Evolutionary conservation across 1,140 invertebrate species (phyloP).

Genomic region (Formica exsecta): DNA sequence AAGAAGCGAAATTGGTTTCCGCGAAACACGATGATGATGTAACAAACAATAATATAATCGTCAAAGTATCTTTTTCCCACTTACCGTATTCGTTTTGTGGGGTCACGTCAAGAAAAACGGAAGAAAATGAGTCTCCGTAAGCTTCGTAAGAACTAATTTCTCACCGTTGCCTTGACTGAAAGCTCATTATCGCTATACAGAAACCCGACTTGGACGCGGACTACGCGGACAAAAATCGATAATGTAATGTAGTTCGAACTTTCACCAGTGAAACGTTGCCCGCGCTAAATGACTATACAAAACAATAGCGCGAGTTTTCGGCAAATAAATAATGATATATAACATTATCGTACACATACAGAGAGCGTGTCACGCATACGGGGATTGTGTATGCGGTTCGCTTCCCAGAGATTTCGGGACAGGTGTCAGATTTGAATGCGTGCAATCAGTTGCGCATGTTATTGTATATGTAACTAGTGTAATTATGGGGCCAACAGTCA

Average conservation of each 20-base stretch:
- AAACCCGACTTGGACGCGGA: background rate
- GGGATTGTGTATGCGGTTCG: background rate
- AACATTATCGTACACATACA: too few relatives aligned
- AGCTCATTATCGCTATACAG: slow-evolving; percentile 25
- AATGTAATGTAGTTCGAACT: too few relatives aligned
- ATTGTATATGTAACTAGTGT: slow-evolving; percentile 26
- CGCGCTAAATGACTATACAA: too few relatives aligned
- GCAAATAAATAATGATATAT: slow-evolving; percentile 1
- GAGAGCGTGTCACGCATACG: background rate
- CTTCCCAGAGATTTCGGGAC: background rate
- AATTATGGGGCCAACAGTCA: slow-evolving; percentile 57
- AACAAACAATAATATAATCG: background rate
- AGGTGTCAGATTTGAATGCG: slow-evolving; percentile 53
- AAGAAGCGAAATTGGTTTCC: background rate
- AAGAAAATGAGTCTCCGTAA: background rate
- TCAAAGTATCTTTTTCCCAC: background rate
- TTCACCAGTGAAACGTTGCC: background rate
- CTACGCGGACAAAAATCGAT: background rate
- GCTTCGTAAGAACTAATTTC: slow-evolving; percentile 29
- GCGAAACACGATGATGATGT: background rate
- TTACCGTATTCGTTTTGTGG: background rate
- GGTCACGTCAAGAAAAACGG: background rate
- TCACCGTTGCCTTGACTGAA: slow-evolving; percentile 31
- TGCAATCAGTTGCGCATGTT: slow-evolving; percentile 39
- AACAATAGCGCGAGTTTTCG: slow-evolving; percentile 20